Evolutionary conservation across 23 tunicate genomes (phyloP).

Genomic region (Halocynthia aurantium): DNA sequence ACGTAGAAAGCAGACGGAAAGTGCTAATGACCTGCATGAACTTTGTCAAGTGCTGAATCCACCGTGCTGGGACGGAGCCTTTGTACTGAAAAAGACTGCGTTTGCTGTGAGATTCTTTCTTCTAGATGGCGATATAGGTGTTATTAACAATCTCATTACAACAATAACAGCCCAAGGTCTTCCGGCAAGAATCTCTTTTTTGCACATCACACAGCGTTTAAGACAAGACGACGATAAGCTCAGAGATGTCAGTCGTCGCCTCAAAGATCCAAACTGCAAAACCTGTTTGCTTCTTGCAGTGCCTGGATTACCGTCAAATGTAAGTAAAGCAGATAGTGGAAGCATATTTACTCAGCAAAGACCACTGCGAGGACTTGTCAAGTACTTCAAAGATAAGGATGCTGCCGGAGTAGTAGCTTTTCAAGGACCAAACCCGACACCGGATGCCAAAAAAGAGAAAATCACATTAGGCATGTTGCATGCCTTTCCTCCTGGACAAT

Average conservation of each 20-base stretch:
- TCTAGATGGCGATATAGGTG: conserved; percentile 84
- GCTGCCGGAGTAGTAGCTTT: conserved; percentile 77
- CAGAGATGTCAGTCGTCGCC: conserved; percentile 43
- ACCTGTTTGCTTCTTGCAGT: conserved; percentile 79
- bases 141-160: conserved; percentile 42
- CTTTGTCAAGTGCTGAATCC: conserved; percentile 76
- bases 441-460: conserved; percentile 35
- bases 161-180: conserved; percentile 12
- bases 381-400: conserved; percentile 85
- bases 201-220: conserved; percentile 58
- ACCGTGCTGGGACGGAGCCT: conserved; percentile 97
- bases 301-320: conserved; percentile 73
- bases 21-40: conserved; percentile 45
- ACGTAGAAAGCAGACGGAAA: conserved; percentile 12
- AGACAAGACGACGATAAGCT: conserved; percentile 57
- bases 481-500: conserved; percentile 85
- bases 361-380: conserved; percentile 83
- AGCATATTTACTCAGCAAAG: conserved; percentile 67
- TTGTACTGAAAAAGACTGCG: conserved; percentile 79
- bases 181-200: conserved; percentile 31
- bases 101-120: conserved; percentile 84
- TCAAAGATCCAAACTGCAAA: conserved; percentile 43
- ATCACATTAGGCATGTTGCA: conserved; percentile 70
- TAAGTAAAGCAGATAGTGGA: conserved; percentile 51
- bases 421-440: conserved; percentile 13